A percentile compares a stretch with the other conserved stretches of the same genome.
Evolutionary conservation across 2,113 vertebrate genomes (phyloP).

Genomic region (Bambusicola thoracicus): DNA sequence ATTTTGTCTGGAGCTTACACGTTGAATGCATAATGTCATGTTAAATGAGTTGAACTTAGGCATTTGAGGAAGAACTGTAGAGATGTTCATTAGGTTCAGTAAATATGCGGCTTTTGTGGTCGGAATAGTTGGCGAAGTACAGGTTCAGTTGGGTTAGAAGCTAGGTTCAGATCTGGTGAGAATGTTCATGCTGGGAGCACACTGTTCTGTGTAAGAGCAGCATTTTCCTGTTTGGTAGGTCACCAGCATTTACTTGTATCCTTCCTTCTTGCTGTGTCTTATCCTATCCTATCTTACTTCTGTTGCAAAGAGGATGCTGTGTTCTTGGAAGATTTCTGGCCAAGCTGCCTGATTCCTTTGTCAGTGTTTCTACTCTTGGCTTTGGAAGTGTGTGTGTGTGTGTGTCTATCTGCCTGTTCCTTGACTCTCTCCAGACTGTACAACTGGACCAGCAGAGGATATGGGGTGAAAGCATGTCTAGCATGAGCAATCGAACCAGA

Average conservation of each 20-base stretch:
- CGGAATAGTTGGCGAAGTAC: background rate
- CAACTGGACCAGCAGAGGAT: slow-evolving; percentile 57
- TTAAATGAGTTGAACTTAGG: background rate
- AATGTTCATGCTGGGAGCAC: background rate
- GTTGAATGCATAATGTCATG: background rate
- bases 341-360: background rate
- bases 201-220: background rate
- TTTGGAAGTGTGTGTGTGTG: background rate
- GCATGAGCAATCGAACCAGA: slow-evolving; percentile 25
- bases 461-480: slow-evolving; percentile 39
- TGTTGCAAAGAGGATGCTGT: background rate
- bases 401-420: background rate
- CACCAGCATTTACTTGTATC: background rate
- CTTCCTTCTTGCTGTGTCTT: background rate
- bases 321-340: background rate
- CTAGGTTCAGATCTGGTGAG: background rate
- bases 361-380: slow-evolving; percentile 44
- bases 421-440: slow-evolving; percentile 47
- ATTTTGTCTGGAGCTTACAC: background rate
- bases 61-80: background rate
- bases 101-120: background rate
- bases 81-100: background rate
- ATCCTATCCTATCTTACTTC: background rate
- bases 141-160: background rate
- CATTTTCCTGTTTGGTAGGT: background rate